A percentile compares a stretch with the other conserved stretches of the same genome.
Conservation (phyloP, 2,113 vertebrate species). For the Artemisiospiza belli region DNA sequence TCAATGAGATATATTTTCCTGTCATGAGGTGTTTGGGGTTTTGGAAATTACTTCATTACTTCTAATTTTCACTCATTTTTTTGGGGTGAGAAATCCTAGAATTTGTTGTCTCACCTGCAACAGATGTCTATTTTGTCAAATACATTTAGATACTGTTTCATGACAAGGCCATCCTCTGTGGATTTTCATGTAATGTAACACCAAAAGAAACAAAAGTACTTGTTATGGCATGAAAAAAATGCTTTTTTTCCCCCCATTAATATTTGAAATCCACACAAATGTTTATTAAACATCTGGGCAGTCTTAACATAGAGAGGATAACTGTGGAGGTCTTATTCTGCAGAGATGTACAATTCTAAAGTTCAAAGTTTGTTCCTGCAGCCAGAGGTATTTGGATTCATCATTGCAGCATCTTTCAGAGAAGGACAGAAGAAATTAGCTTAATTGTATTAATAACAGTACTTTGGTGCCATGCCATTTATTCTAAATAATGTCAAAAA, state of each 20-base stretch:
- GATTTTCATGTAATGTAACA: background rate
- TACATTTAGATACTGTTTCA: background rate
- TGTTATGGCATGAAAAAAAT: background rate
- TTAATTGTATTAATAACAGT: background rate
- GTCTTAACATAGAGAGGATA: background rate
- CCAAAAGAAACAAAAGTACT: background rate
- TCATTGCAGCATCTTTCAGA: background rate
- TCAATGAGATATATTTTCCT: background rate
- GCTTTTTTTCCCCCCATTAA: background rate
- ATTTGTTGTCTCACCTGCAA: background rate
- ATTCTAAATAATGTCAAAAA: background rate
- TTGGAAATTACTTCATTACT: background rate
- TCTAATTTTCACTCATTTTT: background rate
- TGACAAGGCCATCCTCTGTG: background rate
- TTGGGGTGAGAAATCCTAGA: background rate
- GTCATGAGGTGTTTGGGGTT: background rate
- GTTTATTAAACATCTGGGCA: background rate
- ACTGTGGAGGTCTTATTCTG: background rate
- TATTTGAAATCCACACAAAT: background rate
- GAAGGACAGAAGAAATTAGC: background rate
- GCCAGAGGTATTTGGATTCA: background rate
- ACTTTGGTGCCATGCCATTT: background rate
- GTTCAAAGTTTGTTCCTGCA: background rate
- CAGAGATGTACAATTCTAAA: background rate
- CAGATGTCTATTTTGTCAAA: background rate